Evolutionary conservation across 2,797 vertebrate genomes (phyloP), one percentile per base, ranked within the genome.

Genomic region (Staurois parvus): DNA sequence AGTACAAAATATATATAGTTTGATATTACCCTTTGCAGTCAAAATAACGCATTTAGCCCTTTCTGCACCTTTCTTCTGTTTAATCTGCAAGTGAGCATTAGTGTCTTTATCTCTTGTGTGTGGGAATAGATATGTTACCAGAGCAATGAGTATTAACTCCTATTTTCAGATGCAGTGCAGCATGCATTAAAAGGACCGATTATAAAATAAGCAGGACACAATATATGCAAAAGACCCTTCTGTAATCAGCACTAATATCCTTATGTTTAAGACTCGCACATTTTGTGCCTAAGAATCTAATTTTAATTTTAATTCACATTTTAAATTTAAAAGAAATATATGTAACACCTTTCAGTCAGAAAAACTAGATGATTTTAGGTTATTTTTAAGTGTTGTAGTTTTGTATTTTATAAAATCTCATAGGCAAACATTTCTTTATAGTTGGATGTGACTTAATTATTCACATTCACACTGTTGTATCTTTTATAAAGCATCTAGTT

Each of bases 231-330:
- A 87, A 79, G 81, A 83, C 85, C 68, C 81, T 83, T 83, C 85
- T 79, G 81, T 87, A 87, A 87, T 87, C 85, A 87, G 85, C 85
- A 70, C 76, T 87, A 87, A 86, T 86, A 86, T 86, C 85, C 85
- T 87, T 87, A 87, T 87, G 76, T 83, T 87, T 83, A 87, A 84
- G 81, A 87, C 81, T 83, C 76, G 59, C 85, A 86, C 80, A 83
- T 86, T 83, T 86, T 82, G 56, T 78, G 80, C 76, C 70, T 86
- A 83, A 78, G 80, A 83, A 83, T 83, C 85, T 79, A 48, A 83
- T 86, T 86, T 86, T 83, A 72, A 83, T 86, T 86, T 62, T 73
- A 59, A 87, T 84, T 87, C 76, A 74, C 69, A 87, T 83, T 87
- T 79, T 32, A 45, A 83, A 79, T 75, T 79, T 66, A 79, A 52